Evolutionary conservation across 2,888 invertebrate species (phyloP).

Genomic region (Hartigia nigra): DNA sequence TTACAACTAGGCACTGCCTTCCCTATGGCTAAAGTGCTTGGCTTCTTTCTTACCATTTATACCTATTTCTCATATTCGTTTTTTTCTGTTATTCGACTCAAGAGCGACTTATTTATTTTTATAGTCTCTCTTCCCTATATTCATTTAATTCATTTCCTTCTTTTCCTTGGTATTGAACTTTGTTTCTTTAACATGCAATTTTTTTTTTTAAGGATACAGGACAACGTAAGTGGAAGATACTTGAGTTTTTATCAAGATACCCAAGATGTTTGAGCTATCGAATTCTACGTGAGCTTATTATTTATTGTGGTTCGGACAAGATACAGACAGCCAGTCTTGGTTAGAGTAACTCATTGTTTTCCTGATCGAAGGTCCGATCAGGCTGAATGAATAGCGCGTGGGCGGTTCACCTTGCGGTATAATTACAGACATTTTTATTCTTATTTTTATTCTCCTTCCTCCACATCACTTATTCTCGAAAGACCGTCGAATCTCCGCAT

Average conservation of each 20-base stretch:
- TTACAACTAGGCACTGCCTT: background rate
- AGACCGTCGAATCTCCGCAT: background rate
- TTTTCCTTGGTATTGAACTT: background rate
- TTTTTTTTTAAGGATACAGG: background rate
- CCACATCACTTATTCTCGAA: background rate
- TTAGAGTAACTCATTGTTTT: background rate
- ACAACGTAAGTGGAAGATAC: background rate
- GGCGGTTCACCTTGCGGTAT: conserved; percentile 7
- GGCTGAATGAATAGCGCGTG: conserved; percentile 1
- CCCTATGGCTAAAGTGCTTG: background rate
- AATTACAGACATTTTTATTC: background rate
- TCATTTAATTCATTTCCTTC: background rate
- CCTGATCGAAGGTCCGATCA: background rate
- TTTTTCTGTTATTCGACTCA: background rate
- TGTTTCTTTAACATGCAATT: background rate
- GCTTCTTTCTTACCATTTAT: background rate
- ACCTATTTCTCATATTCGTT: background rate
- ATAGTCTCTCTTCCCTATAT: background rate
- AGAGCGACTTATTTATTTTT: background rate
- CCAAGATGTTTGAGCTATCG: background rate
- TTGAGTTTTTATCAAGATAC: background rate
- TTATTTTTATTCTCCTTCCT: background rate
- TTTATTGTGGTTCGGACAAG: background rate
- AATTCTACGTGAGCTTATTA: background rate
- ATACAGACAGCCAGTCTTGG: background rate